Evolutionary conservation across 2,113 vertebrate species (phyloP).

Genomic region (Xyrauchen texanus): DNA sequence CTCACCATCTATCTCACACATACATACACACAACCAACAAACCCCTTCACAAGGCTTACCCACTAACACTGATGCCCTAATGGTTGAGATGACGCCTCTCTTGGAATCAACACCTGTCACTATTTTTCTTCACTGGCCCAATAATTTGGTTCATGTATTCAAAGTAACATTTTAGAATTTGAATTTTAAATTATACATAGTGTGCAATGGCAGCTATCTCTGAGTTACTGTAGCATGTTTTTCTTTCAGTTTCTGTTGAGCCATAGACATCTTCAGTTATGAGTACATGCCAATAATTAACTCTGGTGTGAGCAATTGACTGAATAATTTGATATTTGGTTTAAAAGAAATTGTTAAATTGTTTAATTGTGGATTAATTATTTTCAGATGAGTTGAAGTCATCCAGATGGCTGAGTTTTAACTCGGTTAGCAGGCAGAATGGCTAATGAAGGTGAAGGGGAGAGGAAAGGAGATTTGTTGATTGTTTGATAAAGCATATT

Average conservation of each 20-base stretch:
- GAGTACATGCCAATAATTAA: conserved; percentile 41
- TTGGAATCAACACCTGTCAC: not conserved
- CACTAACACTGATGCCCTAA: no score
- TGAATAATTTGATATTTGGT: conserved; percentile 56
- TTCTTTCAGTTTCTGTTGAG: not conserved
- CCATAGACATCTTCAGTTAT: conserved; percentile 20
- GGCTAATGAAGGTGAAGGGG: no score
- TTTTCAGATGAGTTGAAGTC: conserved; percentile 66
- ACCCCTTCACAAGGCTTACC: no score
- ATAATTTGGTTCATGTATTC: not conserved
- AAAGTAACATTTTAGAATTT: no score
- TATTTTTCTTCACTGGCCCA: not conserved
- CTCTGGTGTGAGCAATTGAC: conserved; percentile 51
- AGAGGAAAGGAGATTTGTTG: no score
- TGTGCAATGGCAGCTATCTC: no score
- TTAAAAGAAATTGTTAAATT: conserved; percentile 31
- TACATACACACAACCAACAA: not conserved
- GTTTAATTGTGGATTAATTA: conserved; percentile 70
- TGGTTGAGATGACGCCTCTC: not conserved
- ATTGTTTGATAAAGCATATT: no score
- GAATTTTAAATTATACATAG: no score
- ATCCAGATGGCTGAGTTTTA: conserved; percentile 61
- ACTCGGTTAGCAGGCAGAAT: conserved; percentile 61
- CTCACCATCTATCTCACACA: conserved; percentile 5
- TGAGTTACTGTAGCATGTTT: no score